A percentile compares a stretch with the other conserved stretches of the same genome.
phyloP scores from a whole-genome alignment of 2,797 vertebrate species.

The Euthynnus affinis region DNA sequence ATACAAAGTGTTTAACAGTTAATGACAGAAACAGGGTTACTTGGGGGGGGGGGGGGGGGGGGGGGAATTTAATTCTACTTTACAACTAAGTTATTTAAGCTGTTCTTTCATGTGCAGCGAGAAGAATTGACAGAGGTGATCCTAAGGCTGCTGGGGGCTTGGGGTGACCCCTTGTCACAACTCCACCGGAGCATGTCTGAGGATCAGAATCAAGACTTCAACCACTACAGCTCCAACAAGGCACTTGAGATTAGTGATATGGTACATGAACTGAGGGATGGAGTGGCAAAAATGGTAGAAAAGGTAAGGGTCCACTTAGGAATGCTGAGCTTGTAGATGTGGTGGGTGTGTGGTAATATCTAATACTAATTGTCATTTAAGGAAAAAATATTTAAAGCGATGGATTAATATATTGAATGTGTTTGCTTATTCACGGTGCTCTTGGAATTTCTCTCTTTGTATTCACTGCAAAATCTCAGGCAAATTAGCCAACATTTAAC shows the following conservation, averaged over 20 bases:
- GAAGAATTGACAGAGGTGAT: constrained; percentile 83
- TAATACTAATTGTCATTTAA: background rate
- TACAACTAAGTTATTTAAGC: background rate
- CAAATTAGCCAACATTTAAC: background rate
- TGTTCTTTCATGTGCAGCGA: constrained; percentile 60
- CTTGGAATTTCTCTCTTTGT: background rate
- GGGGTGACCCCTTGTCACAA: constrained; percentile 80
- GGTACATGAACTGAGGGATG: constrained; percentile 78
- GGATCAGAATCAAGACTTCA: constrained; percentile 74
- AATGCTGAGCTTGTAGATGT: background rate
- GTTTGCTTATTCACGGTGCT: background rate
- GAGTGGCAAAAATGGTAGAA: constrained; percentile 80
- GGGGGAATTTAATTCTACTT: background rate
- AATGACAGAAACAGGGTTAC: too few species aligned
- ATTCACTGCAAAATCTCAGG: background rate
- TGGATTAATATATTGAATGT: background rate
- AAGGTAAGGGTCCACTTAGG: constrained; percentile 66
- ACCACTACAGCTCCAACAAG: constrained; percentile 77
- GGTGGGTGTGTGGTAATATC: background rate
- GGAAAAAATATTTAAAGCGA: too few species aligned
- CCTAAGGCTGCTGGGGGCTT: constrained; percentile 80
- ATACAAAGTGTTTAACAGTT: background rate
- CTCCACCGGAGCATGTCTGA: constrained; percentile 76
- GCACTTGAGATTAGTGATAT: constrained; percentile 80
- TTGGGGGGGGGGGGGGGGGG: too few species aligned